Conservation (phyloP, 1,140 invertebrate genomes). For the Eciton burchellii region DNA sequence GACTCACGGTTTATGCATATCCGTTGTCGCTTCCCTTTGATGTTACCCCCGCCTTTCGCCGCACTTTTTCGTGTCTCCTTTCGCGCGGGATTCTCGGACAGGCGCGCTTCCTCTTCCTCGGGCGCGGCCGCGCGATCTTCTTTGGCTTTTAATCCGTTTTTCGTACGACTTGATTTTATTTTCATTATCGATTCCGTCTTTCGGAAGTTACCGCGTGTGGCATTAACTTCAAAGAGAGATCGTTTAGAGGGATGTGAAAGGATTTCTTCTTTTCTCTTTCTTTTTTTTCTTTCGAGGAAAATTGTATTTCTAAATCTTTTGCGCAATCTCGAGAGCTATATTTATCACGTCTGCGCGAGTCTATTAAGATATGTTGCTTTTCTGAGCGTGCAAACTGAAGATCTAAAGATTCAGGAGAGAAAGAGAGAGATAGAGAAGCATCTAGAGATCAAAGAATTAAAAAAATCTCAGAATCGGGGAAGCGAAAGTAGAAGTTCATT, state of each 20-base stretch:
- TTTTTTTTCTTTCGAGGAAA: not conserved
- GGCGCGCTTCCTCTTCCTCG: slow-evolving; percentile 59
- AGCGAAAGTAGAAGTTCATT: not conserved
- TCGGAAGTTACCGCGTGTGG: not conserved
- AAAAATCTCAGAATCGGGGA: not conserved
- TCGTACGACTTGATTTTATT: not conserved
- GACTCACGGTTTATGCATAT: slow-evolving; percentile 81
- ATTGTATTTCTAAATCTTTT: not conserved
- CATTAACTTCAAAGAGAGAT: slow-evolving; percentile 3
- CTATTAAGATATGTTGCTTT: slow-evolving; percentile 10
- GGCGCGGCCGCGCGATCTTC: slow-evolving; percentile 12
- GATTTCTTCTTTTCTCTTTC: no score
- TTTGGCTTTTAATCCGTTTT: not conserved
- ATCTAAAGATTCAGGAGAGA: slow-evolving; percentile 13
- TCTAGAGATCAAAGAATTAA: slow-evolving; percentile 32
- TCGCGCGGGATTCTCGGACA: slow-evolving; percentile 53
- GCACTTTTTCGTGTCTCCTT: slow-evolving; percentile 61
- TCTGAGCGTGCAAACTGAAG: slow-evolving; percentile 2
- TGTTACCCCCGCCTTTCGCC: slow-evolving; percentile 72
- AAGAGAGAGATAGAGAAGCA: no score
- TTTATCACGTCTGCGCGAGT: not conserved
- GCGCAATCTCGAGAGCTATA: not conserved
- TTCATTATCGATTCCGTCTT: not conserved
- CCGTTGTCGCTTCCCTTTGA: slow-evolving; percentile 85
- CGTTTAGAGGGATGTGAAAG: slow-evolving; percentile 14